phyloP scores from a whole-genome alignment of 2,888 invertebrate species.

The Abrostola triplasia region DNA sequence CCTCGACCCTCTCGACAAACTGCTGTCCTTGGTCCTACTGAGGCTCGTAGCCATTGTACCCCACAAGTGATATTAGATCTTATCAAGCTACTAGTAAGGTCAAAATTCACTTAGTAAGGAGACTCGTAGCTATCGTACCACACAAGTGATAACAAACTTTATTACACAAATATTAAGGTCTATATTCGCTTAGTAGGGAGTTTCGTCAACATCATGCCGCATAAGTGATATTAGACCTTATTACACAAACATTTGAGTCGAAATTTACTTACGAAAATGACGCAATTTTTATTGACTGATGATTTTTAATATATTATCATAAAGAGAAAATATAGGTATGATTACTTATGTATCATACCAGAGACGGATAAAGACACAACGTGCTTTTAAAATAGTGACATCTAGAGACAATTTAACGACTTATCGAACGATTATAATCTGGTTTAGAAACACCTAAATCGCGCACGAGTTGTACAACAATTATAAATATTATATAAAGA shows the following conservation, averaged over 20 bases:
- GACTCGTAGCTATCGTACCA: background rate
- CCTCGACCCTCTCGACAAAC: slow-evolving; percentile 98
- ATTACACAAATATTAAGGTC: background rate
- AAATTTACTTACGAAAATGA: background rate
- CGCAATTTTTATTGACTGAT: background rate
- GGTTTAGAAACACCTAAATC: slow-evolving; percentile 23
- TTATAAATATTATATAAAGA: background rate
- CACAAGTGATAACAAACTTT: background rate
- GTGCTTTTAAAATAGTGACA: slow-evolving; percentile 44
- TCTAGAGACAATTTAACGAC: slow-evolving; percentile 40
- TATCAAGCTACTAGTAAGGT: slow-evolving; percentile 3
- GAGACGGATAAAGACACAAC: slow-evolving; percentile 5
- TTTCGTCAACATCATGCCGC: background rate
- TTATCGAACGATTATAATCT: slow-evolving; percentile 32
- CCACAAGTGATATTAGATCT: slow-evolving; percentile 69
- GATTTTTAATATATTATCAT: background rate
- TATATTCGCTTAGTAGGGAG: background rate
- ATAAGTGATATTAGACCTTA: background rate
- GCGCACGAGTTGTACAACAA: slow-evolving; percentile 13
- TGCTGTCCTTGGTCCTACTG: slow-evolving; percentile 93
- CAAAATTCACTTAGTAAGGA: slow-evolving; percentile 7
- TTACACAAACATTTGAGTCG: background rate
- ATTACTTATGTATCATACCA: slow-evolving; percentile 7
- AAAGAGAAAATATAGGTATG: background rate
- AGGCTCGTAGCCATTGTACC: slow-evolving; percentile 90